Conservation (phyloP, 2,888 invertebrate species). For the Dione vanillae region DNA sequence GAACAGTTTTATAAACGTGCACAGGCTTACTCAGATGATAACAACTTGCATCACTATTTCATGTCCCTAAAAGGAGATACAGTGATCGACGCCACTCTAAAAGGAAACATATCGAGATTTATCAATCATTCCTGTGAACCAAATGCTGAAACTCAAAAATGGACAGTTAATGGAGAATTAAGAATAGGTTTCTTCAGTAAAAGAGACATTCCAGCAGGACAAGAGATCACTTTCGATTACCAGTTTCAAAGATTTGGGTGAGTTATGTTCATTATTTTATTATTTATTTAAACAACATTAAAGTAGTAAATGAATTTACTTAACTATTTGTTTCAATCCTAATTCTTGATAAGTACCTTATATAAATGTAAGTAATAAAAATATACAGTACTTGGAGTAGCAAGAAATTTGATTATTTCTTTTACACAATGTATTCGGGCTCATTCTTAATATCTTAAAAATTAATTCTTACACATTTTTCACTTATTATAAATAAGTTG, state of each 20-base stretch:
- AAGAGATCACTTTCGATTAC: constrained; percentile 99
- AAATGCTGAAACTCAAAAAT: constrained; percentile 99
- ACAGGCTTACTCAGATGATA: constrained; percentile 94
- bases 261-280: constrained; percentile 52
- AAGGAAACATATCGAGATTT: constrained; percentile 98
- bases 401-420: too few relatives aligned
- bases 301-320: too few relatives aligned
- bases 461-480: too few relatives aligned
- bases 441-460: too few relatives aligned
- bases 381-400: too few relatives aligned
- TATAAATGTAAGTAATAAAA: too few relatives aligned
- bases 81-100: constrained; percentile 96
- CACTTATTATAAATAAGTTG: too few relatives aligned
- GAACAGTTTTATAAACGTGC: constrained; percentile 95
- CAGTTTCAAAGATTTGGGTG: constrained; percentile 98
- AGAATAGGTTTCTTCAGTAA: constrained; percentile 98
- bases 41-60: constrained; percentile 97
- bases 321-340: too few relatives aligned
- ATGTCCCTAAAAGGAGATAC: constrained; percentile 96
- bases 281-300: too few relatives aligned
- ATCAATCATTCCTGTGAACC: constrained; percentile 99
- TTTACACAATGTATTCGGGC: too few relatives aligned
- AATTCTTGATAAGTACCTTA: too few relatives aligned
- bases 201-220: constrained; percentile 91
- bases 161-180: constrained; percentile 96